Base-by-base conservation (phyloP, 2,113 vertebrate genomes). In the Pterocles burchelli region DNA sequence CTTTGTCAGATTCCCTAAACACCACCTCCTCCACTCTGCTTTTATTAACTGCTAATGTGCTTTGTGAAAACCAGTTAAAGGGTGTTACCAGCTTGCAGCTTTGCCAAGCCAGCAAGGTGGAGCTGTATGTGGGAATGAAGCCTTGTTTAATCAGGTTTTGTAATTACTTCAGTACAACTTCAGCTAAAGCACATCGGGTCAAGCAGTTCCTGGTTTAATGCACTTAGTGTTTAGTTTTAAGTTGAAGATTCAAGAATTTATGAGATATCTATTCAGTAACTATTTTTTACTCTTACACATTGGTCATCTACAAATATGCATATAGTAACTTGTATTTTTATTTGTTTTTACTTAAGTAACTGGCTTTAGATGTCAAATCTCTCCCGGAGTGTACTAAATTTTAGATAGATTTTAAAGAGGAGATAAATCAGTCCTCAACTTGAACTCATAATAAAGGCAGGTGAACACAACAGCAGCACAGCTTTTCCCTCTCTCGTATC, bases 51-150 rank as follows among this genome's bases (percentile, higher is more conserved):
- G 52, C 25, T 93, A 61, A 81, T 91, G 87, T 80, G 77, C 81
- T 82, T 31, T 76, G 86, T 67, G 91, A 91, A 88, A 90, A 74
- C 76, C 77, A 91, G 84, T 54, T 59, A 90, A 36, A 96, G 97
- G 97, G 96, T 97, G 95, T 97, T 97, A 87, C 96, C 96, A 66
- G 34, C 34, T 59, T 68, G 57, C 2, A 31, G 45, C 34, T 95
- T 81, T 97, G 97, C 94, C 97, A 98, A 94, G 90, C 65, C 92
- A 96, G 77, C 82, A 96, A 98, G 98, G 97, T 96, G 96, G 97
- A 97, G 98, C 33, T 92, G 54, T 41, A 36, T 91, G 86, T 97
- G 97, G 95, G 96, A 98, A 97, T 93, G 95, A 95, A 95, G 83
- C 92, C 89, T 96, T 97, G 95, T 97, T 97, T 98, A 97, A 96